Evolutionary conservation across 2,888 invertebrate species (phyloP), one percentile per base, ranked within the genome.

Genomic region (Acrobasis consociella): DNA sequence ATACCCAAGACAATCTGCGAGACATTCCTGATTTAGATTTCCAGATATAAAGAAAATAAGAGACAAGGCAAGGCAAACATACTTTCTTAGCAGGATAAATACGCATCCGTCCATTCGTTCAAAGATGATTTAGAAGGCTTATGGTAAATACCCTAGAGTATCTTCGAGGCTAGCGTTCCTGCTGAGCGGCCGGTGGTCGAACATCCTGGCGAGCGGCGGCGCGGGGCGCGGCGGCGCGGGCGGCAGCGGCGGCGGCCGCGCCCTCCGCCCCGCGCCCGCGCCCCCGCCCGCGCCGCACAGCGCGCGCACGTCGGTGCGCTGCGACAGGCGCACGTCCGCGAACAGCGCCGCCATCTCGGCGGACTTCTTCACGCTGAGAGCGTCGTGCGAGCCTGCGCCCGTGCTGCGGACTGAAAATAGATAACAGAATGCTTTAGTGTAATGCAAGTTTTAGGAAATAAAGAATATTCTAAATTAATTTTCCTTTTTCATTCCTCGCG

Each of bases 281-380:
- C n/a, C n/a, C n/a, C n/a, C n/a, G n/a, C n/a, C n/a, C n/a, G n/a
- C 61, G 22, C 42, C 56, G 22, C 56, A 76, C 13, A 91, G 73
- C 0, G 89, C 79, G 2, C 92, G 83, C 62, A 95, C 95, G 79
- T 95, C 95, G 0, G 95, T 95, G 13, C 95, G 94, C 83, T 95
- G 95, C 37, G 94, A 95, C 0, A 95, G 90, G 49, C 95, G 94
- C 53, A 95, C 94, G 77, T 96, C 96, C 0, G 96, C 96, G 81
- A 97, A 97, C 38, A 97, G 89, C 0, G 97, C 97, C 0, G 97
- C 97, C 75, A 97, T 97, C 83, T 97, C 97, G 0, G 97, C 97
- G 2, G 96, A 96, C 81, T 97, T 97, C 85, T 97, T 97, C 38
- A 97, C 96, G 62, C 97, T 96, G 0, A 97, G 87, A 0, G 97